A percentile compares a stretch with the other conserved stretches of the same genome.
phyloP scores from a whole-genome alignment of 2,888 invertebrate species.

The Formica aserva region DNA sequence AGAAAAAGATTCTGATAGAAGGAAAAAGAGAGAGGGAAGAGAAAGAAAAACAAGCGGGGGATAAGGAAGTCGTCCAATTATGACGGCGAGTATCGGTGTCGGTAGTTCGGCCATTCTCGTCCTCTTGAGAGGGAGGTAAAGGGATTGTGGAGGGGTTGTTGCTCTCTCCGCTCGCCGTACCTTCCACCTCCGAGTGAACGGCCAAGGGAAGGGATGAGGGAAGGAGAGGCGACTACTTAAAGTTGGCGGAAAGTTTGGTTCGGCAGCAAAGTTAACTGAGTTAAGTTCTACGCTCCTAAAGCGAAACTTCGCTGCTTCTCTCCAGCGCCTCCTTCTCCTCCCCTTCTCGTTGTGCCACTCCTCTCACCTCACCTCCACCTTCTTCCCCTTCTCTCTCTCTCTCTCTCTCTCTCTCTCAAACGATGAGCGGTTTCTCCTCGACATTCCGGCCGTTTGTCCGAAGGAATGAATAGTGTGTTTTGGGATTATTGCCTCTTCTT shows the following conservation, averaged over 20 bases:
- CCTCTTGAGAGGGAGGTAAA: conserved; percentile 56
- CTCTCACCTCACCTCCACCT: conserved; percentile 60
- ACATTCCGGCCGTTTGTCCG: conserved; percentile 50
- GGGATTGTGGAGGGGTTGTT: conserved; percentile 60
- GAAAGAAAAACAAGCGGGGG: conserved; percentile 39
- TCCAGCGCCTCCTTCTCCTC: conserved; percentile 72
- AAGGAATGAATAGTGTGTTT: conserved; percentile 67
- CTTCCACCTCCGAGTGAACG: conserved; percentile 71
- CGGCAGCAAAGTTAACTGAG: conserved; percentile 86
- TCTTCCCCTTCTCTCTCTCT: conserved; percentile 45
- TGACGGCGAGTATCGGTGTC: conserved; percentile 74
- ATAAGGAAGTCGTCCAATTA: conserved; percentile 74
- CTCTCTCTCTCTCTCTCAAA: conserved; percentile 31
- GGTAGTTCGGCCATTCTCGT: conserved; percentile 71
- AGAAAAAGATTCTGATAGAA: not conserved
- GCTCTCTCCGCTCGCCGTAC: conserved; percentile 59
- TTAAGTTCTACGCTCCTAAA: conserved; percentile 84
- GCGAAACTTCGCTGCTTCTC: conserved; percentile 83
- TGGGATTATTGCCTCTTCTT: conserved; percentile 75
- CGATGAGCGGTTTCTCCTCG: conserved; percentile 37
- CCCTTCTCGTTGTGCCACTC: conserved; percentile 66
- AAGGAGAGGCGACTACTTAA: conserved; percentile 84
- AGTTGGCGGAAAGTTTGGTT: conserved; percentile 85
- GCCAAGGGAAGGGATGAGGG: conserved; percentile 55
- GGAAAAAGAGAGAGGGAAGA: not conserved